These are phyloP conservation scores for Drosophila orosa DNA, from an alignment of 1,140 invertebrate species.

Conservation along the genomic window DNA sequence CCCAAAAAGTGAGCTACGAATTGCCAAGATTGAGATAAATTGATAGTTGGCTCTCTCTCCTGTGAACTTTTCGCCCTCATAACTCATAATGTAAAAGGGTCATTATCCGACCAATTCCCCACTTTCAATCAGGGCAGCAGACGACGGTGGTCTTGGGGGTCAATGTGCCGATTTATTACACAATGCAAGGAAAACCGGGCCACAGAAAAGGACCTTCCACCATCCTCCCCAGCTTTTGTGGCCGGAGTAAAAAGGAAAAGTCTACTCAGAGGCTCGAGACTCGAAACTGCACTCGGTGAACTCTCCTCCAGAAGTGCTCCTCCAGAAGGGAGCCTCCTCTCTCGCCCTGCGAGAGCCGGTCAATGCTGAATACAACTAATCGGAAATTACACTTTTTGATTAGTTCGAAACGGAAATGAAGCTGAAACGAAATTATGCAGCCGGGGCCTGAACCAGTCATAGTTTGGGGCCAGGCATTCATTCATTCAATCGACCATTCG, in stretches of 20 bases:
- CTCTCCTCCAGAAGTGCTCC: slow-evolving; percentile 7
- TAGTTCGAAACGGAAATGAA: slow-evolving; percentile 83
- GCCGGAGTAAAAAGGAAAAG: slow-evolving; percentile 27
- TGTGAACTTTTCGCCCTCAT: slow-evolving; percentile 21
- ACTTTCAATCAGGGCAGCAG: slow-evolving; percentile 34
- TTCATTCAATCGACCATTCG: slow-evolving; percentile 30
- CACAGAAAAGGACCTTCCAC: slow-evolving; percentile 14
- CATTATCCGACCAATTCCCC: slow-evolving; percentile 54
- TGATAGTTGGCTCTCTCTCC: slow-evolving; percentile 20
- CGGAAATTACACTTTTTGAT: slow-evolving; percentile 83
- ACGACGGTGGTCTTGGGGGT: slow-evolving; percentile 39
- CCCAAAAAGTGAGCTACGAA: slow-evolving; percentile 29
- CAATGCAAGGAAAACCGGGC: slow-evolving; percentile 49
- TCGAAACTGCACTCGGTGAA: slow-evolving; percentile 20
- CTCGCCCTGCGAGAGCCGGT: slow-evolving; percentile 26
- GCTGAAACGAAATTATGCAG: slow-evolving; percentile 81
- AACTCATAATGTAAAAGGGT: slow-evolving; percentile 65
- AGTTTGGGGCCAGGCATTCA: slow-evolving; percentile 29
- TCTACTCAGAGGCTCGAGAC: slow-evolving; percentile 26
- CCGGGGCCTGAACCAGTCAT: slow-evolving; percentile 16
- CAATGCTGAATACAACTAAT: slow-evolving; percentile 79
- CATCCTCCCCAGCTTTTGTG: slow-evolving; percentile 17
- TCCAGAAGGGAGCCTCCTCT: neutral
- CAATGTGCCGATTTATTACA: slow-evolving; percentile 76
- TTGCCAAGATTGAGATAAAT: slow-evolving; percentile 22